Base-by-base conservation (phyloP, 2,113 vertebrate species). In the Antechinus flavipes region DNA sequence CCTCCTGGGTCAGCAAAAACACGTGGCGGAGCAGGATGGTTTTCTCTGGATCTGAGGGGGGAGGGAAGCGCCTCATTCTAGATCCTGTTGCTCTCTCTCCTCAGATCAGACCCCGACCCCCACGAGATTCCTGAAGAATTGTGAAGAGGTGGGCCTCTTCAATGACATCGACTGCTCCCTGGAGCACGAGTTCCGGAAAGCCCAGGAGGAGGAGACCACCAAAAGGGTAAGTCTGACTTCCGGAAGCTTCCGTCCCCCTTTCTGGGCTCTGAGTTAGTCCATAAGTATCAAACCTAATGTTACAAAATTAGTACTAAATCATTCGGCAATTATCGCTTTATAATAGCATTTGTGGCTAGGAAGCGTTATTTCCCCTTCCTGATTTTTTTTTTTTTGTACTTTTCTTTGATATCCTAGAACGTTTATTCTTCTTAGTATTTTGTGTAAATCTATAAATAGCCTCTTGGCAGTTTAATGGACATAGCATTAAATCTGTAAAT, bases 101-200 rank as follows among this genome's bases (percentile, higher is more conserved):
- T 96, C 99, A 99, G 99, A 99, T 98, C 99, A 99, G 98, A 99
- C 99, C 91, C 99, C 99, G 2, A 99, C 99, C 10, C 99, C 99
- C 35, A 99, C 99, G 0, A 99, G 99, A 94, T 99, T 99, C 98
- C 98, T 99, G 98, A 99, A 99, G 99, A 99, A 99, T 98, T 99
- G 99, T 92, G 99, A 99, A 98, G 99, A 99, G 97, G 99, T 99
- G 90, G 99, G 99, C 76, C 98, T 99, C 97, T 99, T 99, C 98
- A 99, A 98, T 12, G 99, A 99, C 94, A 99, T 99, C 54, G 99
- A 99, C 97, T 99, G 99, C 98, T 99, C 99, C 97, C 99, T 99
- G 4, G 99, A 99, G 97, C 99, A 99, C 91, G 99, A 99, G 98
- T 99, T 99, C 97, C 99, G 99, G 98, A 99, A 99, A 98, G 99